Evolutionary conservation across 2,113 vertebrate species (phyloP).

Genomic region (Oenanthe melanoleuca): DNA sequence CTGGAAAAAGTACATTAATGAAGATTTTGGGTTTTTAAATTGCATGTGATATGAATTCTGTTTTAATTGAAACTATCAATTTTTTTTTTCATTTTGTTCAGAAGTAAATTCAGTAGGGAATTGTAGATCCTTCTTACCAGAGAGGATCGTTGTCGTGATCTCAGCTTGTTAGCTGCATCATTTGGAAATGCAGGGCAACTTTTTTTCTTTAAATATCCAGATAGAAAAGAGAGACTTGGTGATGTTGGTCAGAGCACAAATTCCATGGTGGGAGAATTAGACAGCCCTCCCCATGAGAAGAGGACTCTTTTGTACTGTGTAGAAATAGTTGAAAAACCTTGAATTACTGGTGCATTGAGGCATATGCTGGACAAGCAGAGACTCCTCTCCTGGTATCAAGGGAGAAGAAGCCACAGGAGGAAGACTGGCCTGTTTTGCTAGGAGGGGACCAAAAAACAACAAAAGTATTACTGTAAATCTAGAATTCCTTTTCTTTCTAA

Average conservation of each 20-base stretch:
- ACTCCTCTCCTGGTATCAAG: background rate
- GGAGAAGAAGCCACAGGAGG: background rate
- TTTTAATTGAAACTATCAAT: background rate
- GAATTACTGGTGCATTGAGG: background rate
- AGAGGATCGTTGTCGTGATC: background rate
- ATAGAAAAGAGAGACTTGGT: background rate
- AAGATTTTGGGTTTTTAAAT: background rate
- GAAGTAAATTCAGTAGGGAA: background rate
- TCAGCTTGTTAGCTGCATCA: background rate
- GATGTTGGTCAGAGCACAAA: background rate
- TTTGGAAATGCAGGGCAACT: background rate
- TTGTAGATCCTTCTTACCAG: background rate
- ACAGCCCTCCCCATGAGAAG: background rate
- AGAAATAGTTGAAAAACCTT: background rate
- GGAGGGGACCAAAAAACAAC: background rate
- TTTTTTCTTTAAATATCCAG: background rate
- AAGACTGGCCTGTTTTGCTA: background rate
- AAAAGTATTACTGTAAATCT: background rate
- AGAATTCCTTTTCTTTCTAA: background rate
- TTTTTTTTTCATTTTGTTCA: slow-evolving; percentile 1
- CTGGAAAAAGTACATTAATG: slow-evolving; percentile 49
- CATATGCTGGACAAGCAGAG: background rate
- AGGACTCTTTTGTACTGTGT: background rate
- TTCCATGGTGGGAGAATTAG: background rate
- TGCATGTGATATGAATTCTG: slow-evolving; percentile 7